Base-by-base conservation (phyloP, 2,797 vertebrate species). In the Holocentrus rufus region DNA sequence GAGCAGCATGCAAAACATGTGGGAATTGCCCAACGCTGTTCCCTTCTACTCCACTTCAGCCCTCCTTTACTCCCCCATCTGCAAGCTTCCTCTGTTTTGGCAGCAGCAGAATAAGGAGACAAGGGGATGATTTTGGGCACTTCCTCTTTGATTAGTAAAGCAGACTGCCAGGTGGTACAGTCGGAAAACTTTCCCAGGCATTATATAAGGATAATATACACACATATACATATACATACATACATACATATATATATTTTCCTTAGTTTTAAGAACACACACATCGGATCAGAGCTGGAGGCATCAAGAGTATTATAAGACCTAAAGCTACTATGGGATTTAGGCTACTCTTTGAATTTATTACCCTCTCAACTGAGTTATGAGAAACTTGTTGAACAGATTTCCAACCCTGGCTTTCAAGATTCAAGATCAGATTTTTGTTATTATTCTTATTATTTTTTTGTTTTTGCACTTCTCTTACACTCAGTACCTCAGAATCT, bases 181-280 rank as follows among this genome's bases (percentile, higher is more conserved):
- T 50, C 49, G 58, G 60, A 85, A 84, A 85, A 79, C 61, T 80
- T 90, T 89, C 84, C 82, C 90, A 86, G 81, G 88, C 84, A 70
- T 42, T 72, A 65, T 69, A n/a, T n/a, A n/a, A n/a, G n/a, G n/a
- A n/a, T n/a, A n/a, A n/a, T n/a, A n/a, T n/a, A n/a, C n/a, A n/a
- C n/a, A n/a, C n/a, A n/a, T n/a, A n/a, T n/a, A n/a, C n/a, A n/a
- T n/a, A n/a, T n/a, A n/a, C n/a, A n/a, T n/a, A n/a, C n/a, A 39
- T 22, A 11, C 10, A 34, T 34, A 5, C 8, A 34, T 34, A 7
- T 34, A 73, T 59, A 39, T 71, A 69, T 80, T 70, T 72, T 74
- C 74, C 39, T 57, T 36, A 49, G 59, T 56, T 55, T 72, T 66
- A 69, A 65, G 44, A 85, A 78, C 67, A 75, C 55, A 62, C n/a